Percentiles rank a stretch among this genome's conserved stretches.
phyloP scores from a whole-genome alignment of 2,888 invertebrate species.

The Lasioglossum calceatum region DNA sequence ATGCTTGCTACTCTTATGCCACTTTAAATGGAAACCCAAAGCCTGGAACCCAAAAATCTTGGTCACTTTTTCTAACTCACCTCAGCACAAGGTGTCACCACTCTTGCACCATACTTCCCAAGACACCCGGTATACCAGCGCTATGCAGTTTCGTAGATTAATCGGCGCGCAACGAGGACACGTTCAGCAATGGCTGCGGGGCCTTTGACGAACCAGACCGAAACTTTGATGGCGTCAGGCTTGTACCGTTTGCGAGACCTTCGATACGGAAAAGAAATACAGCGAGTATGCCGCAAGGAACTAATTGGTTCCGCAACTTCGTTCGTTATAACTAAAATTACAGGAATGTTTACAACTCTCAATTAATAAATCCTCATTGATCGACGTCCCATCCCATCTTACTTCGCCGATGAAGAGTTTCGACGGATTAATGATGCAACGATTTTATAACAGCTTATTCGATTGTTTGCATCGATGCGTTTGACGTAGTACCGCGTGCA shows the following conservation, averaged over 20 bases:
- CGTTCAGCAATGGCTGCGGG: constrained; percentile 23
- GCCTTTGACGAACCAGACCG: constrained; percentile 34
- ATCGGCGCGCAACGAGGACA: constrained; percentile 35
- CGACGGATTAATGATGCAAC: not conserved
- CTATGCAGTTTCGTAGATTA: constrained; percentile 44
- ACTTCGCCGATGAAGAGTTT: not conserved
- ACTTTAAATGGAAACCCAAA: too few species aligned
- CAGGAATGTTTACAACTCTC: not conserved
- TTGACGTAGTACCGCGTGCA: not conserved
- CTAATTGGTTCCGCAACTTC: constrained; percentile 2
- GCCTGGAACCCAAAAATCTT: not conserved
- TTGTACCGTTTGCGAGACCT: not conserved
- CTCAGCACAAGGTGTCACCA: not conserved
- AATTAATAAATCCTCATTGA: not conserved
- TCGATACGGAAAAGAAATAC: constrained; percentile 1
- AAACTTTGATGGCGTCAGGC: constrained; percentile 13
- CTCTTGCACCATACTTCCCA: not conserved
- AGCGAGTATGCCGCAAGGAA: not conserved
- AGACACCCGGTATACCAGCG: not conserved
- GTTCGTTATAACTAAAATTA: not conserved
- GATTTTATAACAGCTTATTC: not conserved
- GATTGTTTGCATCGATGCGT: not conserved
- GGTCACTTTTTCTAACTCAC: not conserved
- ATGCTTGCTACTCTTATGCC: too few species aligned
- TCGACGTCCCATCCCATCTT: not conserved